Base-by-base conservation (phyloP, 2,888 invertebrate species). In the Drosophila subquinaria region DNA sequence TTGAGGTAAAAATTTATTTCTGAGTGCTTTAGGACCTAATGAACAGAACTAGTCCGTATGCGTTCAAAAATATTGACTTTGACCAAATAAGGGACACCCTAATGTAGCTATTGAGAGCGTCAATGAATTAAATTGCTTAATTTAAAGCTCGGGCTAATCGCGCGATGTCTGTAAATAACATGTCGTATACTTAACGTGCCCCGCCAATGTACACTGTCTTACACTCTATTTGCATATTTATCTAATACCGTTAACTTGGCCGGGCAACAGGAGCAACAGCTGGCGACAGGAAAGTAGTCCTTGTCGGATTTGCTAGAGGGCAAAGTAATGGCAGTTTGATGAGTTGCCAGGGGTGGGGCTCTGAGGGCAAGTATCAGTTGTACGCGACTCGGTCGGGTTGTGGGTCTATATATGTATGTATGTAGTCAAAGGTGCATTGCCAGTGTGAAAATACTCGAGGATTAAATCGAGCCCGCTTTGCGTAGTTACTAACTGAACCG, bases 191-290 rank as follows among this genome's bases (percentile, higher is more conserved):
- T 66, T 78, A 80, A 69, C 70, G 57, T 63, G 50, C 13, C 62
- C 50, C 45, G 43, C 38, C 55, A 51, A 47, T 57, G 61, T 33
- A 64, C 48, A 71, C 72, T 57, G 67, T 65, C 69, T 79, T 72
- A 72, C 85, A 76, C 69, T 76, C 69, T 67, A 89, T 87, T 87
- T 87, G 86, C 86, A 87, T 87, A 88, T 87, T 79, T 88, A 89
- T 82, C 81, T 82, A 85, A 82, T 78, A 61, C 83, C 59, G 62
- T 75, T 86, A 73, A 75, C 84, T 71, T 55, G 69, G 55, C 47
- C 75, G 59, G 63, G 63, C 48, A 64, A 42, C 60, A 33, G 17
- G 40, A 40, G 61, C 76, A 71, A 73, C 79, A 76, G 81, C 85
- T 85, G 85, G 56, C 84, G 88, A 73, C 73, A 75, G 57, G 68